Base-by-base conservation (phyloP, 2,797 vertebrate genomes). In the Chlorospingus flavigularis region DNA sequence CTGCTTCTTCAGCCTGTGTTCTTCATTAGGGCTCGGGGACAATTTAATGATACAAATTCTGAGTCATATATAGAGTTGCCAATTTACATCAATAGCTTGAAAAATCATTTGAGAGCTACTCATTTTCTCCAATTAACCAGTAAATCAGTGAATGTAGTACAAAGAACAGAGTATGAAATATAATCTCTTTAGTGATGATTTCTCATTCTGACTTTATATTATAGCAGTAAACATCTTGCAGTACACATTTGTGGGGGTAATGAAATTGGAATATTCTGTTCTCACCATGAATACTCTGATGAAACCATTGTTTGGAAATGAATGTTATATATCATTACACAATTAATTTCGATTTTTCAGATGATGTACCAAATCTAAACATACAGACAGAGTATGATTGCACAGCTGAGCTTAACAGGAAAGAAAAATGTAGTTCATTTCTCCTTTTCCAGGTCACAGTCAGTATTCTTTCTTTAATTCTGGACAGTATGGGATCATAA, bases 31-130 rank as follows among this genome's bases (percentile, higher is more conserved):
- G 73, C 79, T 88, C 1, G 54, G 89, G 85, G 61, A 75, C 53
- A 87, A 83, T 60, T 37, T 77, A 93, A 78, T 31, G 82, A 45
- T 78, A 88, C 54, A 66, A 74, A 80, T 75, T 95, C 68, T 93
- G 95, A 96, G 68, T 95, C 92, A 92, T 78, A 48, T 51, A 75
- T 55, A 95, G 89, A 30, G 70, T 94, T 72, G 89, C 83, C 92
- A 96, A 90, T 96, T 96, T 94, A 60, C 84, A 75, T 95, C 93
- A 94, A 92, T 95, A 92, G 76, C 94, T 94, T 88, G 75, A 80
- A 95, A 94, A 94, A 92, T 89, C 89, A 62, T 88, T 88, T 86
- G 95, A 96, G 92, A 96, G 70, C 87, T 88, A 75, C 75, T 96
- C 1, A 96, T 97, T 96, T 96, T 90, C 87, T 91, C 66, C 72